Evolutionary conservation across 2,113 vertebrate species (phyloP).

Genomic region (Oplegnathus fasciatus): DNA sequence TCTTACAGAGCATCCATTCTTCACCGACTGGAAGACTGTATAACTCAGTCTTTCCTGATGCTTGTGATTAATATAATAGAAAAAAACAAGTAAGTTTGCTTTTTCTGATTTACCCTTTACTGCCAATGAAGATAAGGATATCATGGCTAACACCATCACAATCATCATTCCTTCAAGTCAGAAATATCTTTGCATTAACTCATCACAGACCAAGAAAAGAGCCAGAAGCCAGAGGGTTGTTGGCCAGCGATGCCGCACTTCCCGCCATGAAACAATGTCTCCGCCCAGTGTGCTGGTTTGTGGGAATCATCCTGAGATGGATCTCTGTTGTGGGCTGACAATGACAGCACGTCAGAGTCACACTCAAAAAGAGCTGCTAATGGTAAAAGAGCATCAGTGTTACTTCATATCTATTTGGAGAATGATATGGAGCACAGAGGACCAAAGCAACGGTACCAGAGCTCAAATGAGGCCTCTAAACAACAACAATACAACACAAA

Average conservation of each 20-base stretch:
- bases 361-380: background rate
- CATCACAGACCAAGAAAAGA: constrained; percentile 22
- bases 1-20: background rate
- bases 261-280: constrained; percentile 19
- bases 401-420: background rate
- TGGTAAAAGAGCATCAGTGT: background rate
- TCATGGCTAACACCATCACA: background rate
- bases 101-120: background rate
- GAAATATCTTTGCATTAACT: background rate
- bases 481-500: background rate
- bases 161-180: background rate
- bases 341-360: constrained; percentile 17
- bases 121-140: background rate
- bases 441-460: background rate
- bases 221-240: constrained; percentile 2
- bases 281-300: background rate
- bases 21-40: background rate
- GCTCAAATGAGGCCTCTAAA: background rate
- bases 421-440: background rate
- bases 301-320: constrained; percentile 20
- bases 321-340: constrained; percentile 36
- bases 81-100: background rate
- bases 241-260: background rate
- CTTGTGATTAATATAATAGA: background rate
- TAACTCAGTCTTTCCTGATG: background rate